phyloP scores from a whole-genome alignment of 2,113 vertebrate species.

The Phrynosoma platyrhinos region DNA sequence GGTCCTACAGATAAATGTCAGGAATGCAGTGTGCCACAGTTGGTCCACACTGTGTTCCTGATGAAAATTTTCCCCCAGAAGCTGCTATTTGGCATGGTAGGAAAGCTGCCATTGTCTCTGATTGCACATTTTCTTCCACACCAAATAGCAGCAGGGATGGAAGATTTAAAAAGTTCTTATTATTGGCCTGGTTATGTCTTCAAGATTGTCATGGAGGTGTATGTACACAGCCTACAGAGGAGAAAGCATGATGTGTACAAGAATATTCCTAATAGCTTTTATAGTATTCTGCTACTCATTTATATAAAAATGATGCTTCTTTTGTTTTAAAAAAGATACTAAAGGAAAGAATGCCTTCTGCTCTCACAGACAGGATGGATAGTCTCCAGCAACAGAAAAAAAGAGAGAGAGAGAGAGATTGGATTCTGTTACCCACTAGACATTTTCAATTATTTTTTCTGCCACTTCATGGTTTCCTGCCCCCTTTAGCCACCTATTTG shows the following conservation, averaged over 20 bases:
- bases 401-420: too few relatives aligned
- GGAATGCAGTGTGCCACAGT: too few relatives aligned
- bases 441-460: neutral
- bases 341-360: constrained; percentile 12
- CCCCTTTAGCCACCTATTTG: constrained; percentile 5
- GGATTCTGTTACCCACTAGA: neutral
- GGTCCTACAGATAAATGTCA: too few relatives aligned
- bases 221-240: constrained; percentile 10
- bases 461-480: constrained; percentile 16
- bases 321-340: constrained; percentile 25
- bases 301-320: constrained; percentile 10
- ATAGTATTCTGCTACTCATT: neutral
- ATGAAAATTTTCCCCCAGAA: too few relatives aligned
- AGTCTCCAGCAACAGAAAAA: neutral
- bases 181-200: too few relatives aligned
- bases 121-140: too few relatives aligned
- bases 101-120: too few relatives aligned
- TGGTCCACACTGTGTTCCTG: too few relatives aligned
- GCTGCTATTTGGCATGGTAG: too few relatives aligned
- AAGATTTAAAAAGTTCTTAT: too few relatives aligned
- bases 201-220: neutral
- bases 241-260: constrained; percentile 7
- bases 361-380: constrained; percentile 28
- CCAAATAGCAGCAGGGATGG: too few relatives aligned
- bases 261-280: neutral